A percentile compares a stretch with the other conserved stretches of the same genome.
These are phyloP conservation scores for Meteorus sp. DNA, from an alignment of 1,140 invertebrate species.

Conservation along the genomic window DNA sequence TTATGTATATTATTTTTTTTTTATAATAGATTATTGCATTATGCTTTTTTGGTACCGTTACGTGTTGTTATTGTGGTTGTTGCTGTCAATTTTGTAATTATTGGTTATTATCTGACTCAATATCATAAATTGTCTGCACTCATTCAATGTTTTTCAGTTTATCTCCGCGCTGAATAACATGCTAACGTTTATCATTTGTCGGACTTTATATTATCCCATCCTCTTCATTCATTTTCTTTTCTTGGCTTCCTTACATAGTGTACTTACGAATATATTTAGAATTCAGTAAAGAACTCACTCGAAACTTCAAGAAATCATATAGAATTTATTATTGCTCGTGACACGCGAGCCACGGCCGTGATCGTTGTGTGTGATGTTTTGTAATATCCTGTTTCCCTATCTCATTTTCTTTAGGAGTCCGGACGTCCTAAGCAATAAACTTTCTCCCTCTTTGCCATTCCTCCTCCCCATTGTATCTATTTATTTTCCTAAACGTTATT, in stretches of 20 bases:
- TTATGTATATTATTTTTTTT: constrained; percentile 58
- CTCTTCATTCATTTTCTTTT: background rate
- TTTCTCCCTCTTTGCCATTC: background rate
- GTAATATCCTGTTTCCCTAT: constrained; percentile 16
- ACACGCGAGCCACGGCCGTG: constrained; percentile 27
- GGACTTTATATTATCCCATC: background rate
- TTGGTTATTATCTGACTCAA: constrained; percentile 16
- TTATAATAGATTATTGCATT: constrained; percentile 61
- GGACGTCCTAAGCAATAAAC: constrained; percentile 14
- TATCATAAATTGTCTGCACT: constrained; percentile 3
- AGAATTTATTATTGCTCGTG: constrained; percentile 13
- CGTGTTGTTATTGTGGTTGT: constrained; percentile 49
- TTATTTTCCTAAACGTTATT: too few relatives aligned
- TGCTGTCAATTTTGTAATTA: constrained; percentile 28
- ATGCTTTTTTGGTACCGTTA: constrained; percentile 61
- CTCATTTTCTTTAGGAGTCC: background rate
- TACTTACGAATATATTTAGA: background rate
- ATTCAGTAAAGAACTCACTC: background rate
- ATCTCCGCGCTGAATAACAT: background rate
- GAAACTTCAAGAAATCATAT: constrained; percentile 21
- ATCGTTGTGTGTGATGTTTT: constrained; percentile 26
- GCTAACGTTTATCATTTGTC: background rate
- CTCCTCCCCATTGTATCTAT: constrained; percentile 3
- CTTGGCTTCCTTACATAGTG: background rate
- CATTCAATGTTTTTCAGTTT: background rate